A percentile compares a stretch with the other conserved stretches of the same genome.
Conservation (phyloP, 1,140 invertebrate species). For the Cecropterus lyciades region DNA sequence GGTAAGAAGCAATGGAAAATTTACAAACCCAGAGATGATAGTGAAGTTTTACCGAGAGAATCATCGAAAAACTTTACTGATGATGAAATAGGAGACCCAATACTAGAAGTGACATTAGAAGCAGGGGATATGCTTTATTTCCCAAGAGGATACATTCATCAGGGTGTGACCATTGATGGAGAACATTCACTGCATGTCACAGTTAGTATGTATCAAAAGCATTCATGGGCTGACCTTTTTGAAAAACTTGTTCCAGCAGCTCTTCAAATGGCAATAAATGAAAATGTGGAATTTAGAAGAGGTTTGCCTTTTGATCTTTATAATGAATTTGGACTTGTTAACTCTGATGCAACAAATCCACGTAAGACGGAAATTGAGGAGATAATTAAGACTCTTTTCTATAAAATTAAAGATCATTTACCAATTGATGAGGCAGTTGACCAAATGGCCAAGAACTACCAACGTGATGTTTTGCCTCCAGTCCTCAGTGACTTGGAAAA, state of each 20-base stretch:
- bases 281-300: constrained; percentile 89
- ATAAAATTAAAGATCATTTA: constrained; percentile 86
- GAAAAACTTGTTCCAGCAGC: constrained; percentile 92
- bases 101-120: constrained; percentile 92
- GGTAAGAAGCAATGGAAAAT: constrained; percentile 97
- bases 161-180: constrained; percentile 90
- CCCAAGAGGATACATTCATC: constrained; percentile 97
- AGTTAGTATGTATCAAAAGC: constrained; percentile 95
- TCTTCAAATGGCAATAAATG: constrained; percentile 88
- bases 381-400: constrained; percentile 86
- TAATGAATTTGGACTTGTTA: constrained; percentile 88
- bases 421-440: constrained; percentile 94
- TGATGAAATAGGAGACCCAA: constrained; percentile 91
- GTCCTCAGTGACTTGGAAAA: constrained; percentile 88
- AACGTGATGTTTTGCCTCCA: constrained; percentile 95
- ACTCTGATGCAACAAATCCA: constrained; percentile 81
- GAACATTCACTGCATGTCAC: constrained; percentile 97
- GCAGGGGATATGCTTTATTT: constrained; percentile 97
- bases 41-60: constrained; percentile 90
- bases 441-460: constrained; percentile 92
- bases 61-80: constrained; percentile 94
- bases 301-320: constrained; percentile 93
- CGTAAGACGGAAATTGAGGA: constrained; percentile 85
- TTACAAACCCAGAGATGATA: constrained; percentile 89
- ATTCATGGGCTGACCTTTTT: constrained; percentile 95